Evolutionary conservation across 2,113 vertebrate genomes (phyloP), one percentile per base, ranked within the genome.

Genomic region (Notarius lentiginosus): DNA sequence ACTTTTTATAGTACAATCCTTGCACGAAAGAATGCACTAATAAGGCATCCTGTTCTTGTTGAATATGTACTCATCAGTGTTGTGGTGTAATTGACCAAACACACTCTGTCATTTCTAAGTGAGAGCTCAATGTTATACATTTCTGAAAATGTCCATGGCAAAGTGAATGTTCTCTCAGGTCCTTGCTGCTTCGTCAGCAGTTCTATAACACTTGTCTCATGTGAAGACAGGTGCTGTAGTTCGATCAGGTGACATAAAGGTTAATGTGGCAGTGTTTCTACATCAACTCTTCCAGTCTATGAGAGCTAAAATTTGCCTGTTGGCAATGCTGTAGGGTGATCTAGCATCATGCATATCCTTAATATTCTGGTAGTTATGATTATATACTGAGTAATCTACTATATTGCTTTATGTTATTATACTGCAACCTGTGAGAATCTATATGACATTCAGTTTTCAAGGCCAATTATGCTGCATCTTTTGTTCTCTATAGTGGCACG

Each of bases 191-290:
- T 80, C 15, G 1, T 58, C 49, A 83, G 58, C 73, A 53, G 34
- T 34, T 20, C 53, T 65, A 17, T 84, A 89, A 90, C 83, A 86
- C 87, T 66, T 87, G 76, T 89, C 66, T 87, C 60, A 56, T 75
- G 58, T 17, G 4, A 56, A 82, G 55, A 84, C 85, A 82, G 72
- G 60, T 79, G 53, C 65, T 68, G 17, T 60, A 72, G 47, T 60
- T 20, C 75, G 63, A 73, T 76, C 58, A 84, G 66, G 58, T 87
- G 75, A 76, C 22, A 51, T 76, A n/a, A 51, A 76, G 47, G 73
- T 51, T 76, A 51, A 51, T 53, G 47, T 53, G 47, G 2, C 22
- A 53, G 12, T 51, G 73, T 76, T 76, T 76, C 10, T 51, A 12
- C 18, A 12, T 51, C 51, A 72, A 41, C 41, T 47, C 34, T 20